A percentile compares a stretch with the other conserved stretches of the same genome.
Evolutionary conservation across 2,113 vertebrate genomes (phyloP).

Genomic region (Tiliqua scincoides): DNA sequence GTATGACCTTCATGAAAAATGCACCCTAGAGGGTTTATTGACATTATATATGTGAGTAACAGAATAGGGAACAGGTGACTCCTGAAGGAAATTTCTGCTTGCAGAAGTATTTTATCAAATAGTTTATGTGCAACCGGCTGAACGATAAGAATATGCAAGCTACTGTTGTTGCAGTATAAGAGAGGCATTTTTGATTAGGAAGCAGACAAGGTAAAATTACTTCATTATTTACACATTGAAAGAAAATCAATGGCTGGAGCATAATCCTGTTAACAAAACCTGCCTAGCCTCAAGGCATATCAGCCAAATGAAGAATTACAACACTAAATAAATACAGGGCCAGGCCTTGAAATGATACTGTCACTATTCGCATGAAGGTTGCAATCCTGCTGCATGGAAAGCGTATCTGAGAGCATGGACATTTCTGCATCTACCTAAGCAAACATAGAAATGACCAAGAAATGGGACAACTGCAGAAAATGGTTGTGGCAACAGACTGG

Average conservation of each 20-base stretch:
- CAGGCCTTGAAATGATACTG: constrained; percentile 66
- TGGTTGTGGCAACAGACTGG: too few relatives aligned
- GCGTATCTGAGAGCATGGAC: neutral
- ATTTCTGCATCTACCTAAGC: neutral
- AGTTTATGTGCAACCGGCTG: constrained; percentile 23
- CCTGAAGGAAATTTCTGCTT: constrained; percentile 21
- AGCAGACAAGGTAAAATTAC: constrained; percentile 70
- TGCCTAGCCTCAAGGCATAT: constrained; percentile 32
- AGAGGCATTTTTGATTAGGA: constrained; percentile 68
- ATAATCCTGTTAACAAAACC: constrained; percentile 74
- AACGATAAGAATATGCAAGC: constrained; percentile 34
- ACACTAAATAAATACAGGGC: constrained; percentile 71
- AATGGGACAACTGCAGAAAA: neutral
- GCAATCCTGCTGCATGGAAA: constrained; percentile 49
- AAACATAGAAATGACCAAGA: neutral
- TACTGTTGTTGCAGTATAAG: constrained; percentile 34
- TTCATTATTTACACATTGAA: constrained; percentile 75
- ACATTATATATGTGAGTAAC: constrained; percentile 38
- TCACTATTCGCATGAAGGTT: constrained; percentile 46
- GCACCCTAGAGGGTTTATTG: constrained; percentile 56
- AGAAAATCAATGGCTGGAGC: constrained; percentile 73
- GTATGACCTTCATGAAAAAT: constrained; percentile 52
- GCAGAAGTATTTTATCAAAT: constrained; percentile 31
- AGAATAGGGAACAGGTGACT: constrained; percentile 44
- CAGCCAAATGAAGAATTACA: constrained; percentile 66